These are phyloP conservation scores for Protomyctophum bolini DNA, from an alignment of 2,113 vertebrate species.

Conservation along the genomic window DNA sequence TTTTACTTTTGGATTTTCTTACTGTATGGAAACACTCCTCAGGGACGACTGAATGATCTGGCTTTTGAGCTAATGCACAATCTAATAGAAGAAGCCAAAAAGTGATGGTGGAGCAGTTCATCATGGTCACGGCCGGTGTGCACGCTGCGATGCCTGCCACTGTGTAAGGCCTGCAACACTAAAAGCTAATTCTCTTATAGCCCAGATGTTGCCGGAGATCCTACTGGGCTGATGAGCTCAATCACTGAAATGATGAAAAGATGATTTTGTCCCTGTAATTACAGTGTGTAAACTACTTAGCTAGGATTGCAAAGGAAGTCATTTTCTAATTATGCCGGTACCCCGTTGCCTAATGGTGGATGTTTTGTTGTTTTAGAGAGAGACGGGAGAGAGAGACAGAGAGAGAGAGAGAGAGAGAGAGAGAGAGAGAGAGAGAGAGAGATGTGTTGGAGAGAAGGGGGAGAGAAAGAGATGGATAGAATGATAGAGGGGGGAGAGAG, in stretches of 20 bases:
- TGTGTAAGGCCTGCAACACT: slow-evolving; percentile 80
- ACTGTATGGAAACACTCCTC: not conserved
- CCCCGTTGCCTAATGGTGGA: slow-evolving; percentile 99
- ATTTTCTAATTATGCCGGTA: slow-evolving; percentile 99
- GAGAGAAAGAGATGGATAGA: slow-evolving; percentile 10
- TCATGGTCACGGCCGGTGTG: slow-evolving; percentile 53
- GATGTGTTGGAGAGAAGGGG: not conserved
- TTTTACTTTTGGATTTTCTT: not conserved
- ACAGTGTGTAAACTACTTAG: slow-evolving; percentile 99
- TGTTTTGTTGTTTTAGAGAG: slow-evolving; percentile 94
- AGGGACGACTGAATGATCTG: not conserved
- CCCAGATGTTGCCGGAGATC: slow-evolving; percentile 99
- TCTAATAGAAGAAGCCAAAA: slow-evolving; percentile 1
- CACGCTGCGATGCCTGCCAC: slow-evolving; percentile 47
- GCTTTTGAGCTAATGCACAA: slow-evolving; percentile 10
- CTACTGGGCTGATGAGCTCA: slow-evolving; percentile 99
- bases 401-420: slow-evolving; percentile 19
- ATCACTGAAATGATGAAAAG: slow-evolving; percentile 99
- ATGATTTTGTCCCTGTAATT: slow-evolving; percentile 96
- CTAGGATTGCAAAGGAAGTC: slow-evolving; percentile 99
- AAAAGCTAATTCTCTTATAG: slow-evolving; percentile 95
- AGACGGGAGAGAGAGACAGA: slow-evolving; percentile 23
- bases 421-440: slow-evolving; percentile 17
- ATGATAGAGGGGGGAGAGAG: slow-evolving; percentile 24
- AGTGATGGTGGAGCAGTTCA: slow-evolving; percentile 9